phyloP scores from a whole-genome alignment of 2,113 vertebrate species.

The Lophochroa leadbeateri region DNA sequence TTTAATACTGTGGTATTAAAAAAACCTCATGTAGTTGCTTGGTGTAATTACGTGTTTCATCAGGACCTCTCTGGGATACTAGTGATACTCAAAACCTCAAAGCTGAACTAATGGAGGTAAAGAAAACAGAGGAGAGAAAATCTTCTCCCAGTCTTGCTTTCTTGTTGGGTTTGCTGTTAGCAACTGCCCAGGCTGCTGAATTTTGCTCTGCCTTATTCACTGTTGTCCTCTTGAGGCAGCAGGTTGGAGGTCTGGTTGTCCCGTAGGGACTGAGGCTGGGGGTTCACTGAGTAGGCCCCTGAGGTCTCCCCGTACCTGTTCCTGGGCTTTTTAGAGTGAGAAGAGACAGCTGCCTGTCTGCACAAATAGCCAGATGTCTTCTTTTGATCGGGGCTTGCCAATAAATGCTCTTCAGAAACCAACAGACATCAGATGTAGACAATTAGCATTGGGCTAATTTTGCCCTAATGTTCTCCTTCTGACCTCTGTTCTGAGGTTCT shows the following conservation, averaged over 20 bases:
- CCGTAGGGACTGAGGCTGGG: background rate
- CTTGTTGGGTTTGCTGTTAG: background rate
- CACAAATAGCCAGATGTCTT: background rate
- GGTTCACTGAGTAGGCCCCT: background rate
- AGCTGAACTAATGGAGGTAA: background rate
- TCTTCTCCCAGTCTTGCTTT: background rate
- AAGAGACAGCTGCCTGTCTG: background rate
- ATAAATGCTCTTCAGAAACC: background rate
- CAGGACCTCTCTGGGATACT: background rate
- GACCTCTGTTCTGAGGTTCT: background rate
- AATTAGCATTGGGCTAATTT: background rate
- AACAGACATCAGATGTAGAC: background rate
- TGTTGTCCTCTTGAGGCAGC: background rate
- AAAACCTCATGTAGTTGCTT: background rate
- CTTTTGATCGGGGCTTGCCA: background rate
- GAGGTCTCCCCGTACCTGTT: fast-evolving
- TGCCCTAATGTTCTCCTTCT: background rate
- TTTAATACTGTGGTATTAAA: background rate
- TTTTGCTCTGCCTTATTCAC: background rate
- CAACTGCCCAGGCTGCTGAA: background rate
- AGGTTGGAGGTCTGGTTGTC: background rate
- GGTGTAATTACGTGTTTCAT: background rate
- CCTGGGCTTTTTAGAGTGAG: background rate
- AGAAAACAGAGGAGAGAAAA: background rate
- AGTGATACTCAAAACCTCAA: background rate